Evolutionary conservation across 2,888 invertebrate genomes (phyloP).

Genomic region (Platypus cylindrus): DNA sequence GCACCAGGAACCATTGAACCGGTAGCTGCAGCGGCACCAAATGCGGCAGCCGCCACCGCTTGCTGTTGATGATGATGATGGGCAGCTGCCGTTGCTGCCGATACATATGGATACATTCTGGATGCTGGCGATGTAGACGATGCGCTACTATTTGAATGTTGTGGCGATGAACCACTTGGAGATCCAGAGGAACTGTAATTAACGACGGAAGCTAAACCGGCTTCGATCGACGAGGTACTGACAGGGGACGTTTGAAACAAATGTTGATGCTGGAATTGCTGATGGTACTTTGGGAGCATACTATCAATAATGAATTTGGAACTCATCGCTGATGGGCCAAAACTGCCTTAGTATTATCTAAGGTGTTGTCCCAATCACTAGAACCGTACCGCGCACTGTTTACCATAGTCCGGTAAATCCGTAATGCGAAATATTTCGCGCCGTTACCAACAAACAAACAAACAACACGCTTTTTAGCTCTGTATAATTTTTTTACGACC

Average conservation of each 20-base stretch:
- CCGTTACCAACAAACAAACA: conserved; percentile 20
- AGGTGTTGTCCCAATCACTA: conserved; percentile 30
- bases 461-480: conserved; percentile 12
- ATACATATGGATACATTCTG: conserved; percentile 89
- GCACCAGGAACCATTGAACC: conserved; percentile 49
- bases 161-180: conserved; percentile 58
- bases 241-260: conserved; percentile 37
- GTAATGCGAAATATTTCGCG: too few relatives aligned
- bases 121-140: conserved; percentile 49
- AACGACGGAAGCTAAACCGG: conserved; percentile 57
- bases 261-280: conserved; percentile 61
- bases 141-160: conserved; percentile 45
- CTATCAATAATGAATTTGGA: conserved; percentile 97
- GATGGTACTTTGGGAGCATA: conserved; percentile 92
- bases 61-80: conserved; percentile 58
- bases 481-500: conserved; percentile 29
- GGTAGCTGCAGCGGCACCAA: conserved; percentile 55
- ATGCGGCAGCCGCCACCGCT: conserved; percentile 46
- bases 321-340: conserved; percentile 59
- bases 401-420: conserved; percentile 25
- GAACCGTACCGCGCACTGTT: conserved; percentile 30
- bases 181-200: conserved; percentile 43
- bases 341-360: conserved; percentile 14
- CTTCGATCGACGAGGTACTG: conserved; percentile 52
- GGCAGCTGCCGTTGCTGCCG: conserved; percentile 51